These are phyloP conservation scores for Acrobasis consociella DNA, from an alignment of 2,888 invertebrate genomes.

Conservation along the genomic window DNA sequence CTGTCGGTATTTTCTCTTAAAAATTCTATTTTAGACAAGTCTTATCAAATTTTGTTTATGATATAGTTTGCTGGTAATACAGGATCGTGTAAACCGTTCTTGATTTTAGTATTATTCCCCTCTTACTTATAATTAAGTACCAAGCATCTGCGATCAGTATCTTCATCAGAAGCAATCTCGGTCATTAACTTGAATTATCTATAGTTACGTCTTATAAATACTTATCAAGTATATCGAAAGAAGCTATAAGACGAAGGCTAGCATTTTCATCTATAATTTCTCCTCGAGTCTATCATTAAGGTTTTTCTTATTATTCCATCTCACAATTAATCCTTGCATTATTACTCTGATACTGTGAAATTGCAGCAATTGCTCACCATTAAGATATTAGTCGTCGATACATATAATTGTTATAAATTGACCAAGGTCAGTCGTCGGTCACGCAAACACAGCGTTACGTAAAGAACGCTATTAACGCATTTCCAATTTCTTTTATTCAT, in stretches of 20 bases:
- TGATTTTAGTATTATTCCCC: too few relatives aligned
- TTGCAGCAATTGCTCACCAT: slow-evolving; percentile 2
- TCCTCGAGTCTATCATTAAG: neutral
- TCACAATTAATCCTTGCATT: neutral
- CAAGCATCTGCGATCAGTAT: too few relatives aligned
- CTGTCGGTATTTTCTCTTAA: neutral
- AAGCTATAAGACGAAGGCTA: too few relatives aligned
- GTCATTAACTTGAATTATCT: neutral
- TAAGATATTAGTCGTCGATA: slow-evolving; percentile 6
- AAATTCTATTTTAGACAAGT: too few relatives aligned
- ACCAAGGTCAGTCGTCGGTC: slow-evolving; percentile 11
- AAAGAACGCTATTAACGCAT: slow-evolving; percentile 2
- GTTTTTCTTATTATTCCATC: neutral
- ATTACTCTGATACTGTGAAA: neutral
- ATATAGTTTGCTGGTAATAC: too few relatives aligned
- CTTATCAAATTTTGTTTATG: too few relatives aligned
- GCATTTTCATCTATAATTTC: too few relatives aligned
- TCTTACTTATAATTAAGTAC: too few relatives aligned
- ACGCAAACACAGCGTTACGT: slow-evolving; percentile 7
- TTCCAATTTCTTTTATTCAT: neutral
- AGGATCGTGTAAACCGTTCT: too few relatives aligned
- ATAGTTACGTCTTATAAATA: neutral
- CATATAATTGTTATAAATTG: slow-evolving; percentile 19
- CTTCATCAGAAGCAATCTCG: too few relatives aligned
- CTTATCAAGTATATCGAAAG: neutral